Percentiles rank a stretch among this genome's conserved stretches.
These are phyloP conservation scores for Danaus chrysippus DNA, from an alignment of 2,888 invertebrate genomes.

Conservation along the genomic window DNA sequence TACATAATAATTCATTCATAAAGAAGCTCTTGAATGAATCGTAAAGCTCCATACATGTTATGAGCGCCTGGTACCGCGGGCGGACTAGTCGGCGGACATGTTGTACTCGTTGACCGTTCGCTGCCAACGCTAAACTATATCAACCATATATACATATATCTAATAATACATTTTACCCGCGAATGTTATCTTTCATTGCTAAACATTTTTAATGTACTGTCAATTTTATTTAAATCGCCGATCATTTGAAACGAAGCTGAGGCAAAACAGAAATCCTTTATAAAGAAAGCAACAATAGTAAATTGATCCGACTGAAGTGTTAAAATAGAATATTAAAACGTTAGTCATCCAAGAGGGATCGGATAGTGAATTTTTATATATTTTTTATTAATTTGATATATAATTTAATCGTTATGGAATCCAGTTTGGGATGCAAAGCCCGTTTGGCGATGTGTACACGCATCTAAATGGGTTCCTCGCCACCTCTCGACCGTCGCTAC, in stretches of 20 bases:
- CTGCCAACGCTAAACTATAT: constrained; percentile 32
- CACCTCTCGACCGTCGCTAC: constrained; percentile 59
- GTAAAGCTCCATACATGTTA: constrained; percentile 58
- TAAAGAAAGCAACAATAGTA: constrained; percentile 17
- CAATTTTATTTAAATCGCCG: too few relatives aligned
- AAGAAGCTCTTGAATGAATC: constrained; percentile 52
- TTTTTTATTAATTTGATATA: constrained; percentile 51
- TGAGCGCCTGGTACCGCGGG: constrained; percentile 63
- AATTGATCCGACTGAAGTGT: constrained; percentile 13
- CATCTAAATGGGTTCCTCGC: constrained; percentile 67
- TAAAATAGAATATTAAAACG: constrained; percentile 16
- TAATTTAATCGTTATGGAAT: constrained; percentile 46
- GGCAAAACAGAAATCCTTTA: too few relatives aligned
- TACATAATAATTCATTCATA: constrained; percentile 54
- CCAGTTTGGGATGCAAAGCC: constrained; percentile 46
- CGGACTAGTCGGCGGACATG: constrained; percentile 67
- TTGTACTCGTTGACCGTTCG: constrained; percentile 50
- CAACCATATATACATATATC: constrained; percentile 5
- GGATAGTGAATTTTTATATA: constrained; percentile 34
- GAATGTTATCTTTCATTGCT: background rate
- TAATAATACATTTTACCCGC: background rate
- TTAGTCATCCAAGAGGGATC: constrained; percentile 18
- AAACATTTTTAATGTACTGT: too few relatives aligned
- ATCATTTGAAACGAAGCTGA: too few relatives aligned
- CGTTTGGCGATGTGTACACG: constrained; percentile 49